Evolutionary conservation across 2,113 vertebrate species (phyloP), one percentile per base, ranked within the genome.

Genomic region (Rhabdornis inornatus): DNA sequence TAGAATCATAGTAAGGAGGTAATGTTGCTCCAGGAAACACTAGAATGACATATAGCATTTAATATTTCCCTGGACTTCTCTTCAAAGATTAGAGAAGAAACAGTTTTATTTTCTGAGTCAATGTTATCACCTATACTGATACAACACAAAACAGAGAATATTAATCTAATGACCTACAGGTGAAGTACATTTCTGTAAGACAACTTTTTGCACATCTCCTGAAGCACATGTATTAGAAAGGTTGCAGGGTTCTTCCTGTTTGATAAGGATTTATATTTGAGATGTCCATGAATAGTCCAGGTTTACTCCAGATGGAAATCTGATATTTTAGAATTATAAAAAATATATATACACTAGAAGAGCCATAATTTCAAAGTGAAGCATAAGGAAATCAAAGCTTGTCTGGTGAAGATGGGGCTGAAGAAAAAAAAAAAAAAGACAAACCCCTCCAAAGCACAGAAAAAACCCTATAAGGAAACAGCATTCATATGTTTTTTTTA

Each of bases 401-500:
- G 2, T 84, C 28, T 78, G 4, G 21, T 78, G 15, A 74, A 91
- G 27, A 42, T 2, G 42, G 61, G 47, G 52, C 7, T 44, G 6
- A 30, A 33, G 10, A 30, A 47, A 27, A 16, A 24, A 24, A 59
- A 25, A 11, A 12, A 25, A 33, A 31, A 47, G 2, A 31, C 8
- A 39, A 45, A 30, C 1, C 3, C 4, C 13, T 18, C 5, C 9
- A 68, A 65, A 88, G 3, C 6, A 45, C 2, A 22, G 7, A 79
- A 22, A 18, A 4, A 0, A 0, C 0, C 7, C 6, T 10, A 20
- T 17, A 52, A 52, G 27, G 15, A 65, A 52, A 2, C 15, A 64
- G 1, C 2, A 39, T 8, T 71, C 0, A 39, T 50, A 47, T 63
- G 3, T 0, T 37, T 87, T 88, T 72, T 2, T 60, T 40, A 40